Conservation (phyloP, 2,113 vertebrate species). For the Phycodurus eques region DNA sequence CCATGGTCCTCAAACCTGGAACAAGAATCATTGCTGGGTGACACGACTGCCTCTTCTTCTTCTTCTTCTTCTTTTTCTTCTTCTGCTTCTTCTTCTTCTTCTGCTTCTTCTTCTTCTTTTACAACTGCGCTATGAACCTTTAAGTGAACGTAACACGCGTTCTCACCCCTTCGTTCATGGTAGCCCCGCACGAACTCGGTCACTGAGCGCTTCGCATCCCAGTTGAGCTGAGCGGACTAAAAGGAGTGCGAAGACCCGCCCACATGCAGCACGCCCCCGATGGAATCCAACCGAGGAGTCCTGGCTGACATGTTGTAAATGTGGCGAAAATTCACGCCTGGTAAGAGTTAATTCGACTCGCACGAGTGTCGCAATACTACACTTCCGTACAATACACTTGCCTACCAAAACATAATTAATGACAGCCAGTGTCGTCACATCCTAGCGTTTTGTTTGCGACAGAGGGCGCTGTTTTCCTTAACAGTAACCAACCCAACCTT, state of each 20-base stretch:
- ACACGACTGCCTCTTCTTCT: not conserved
- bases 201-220: conserved; percentile 55
- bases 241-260: conserved; percentile 12
- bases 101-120: not conserved
- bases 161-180: conserved; percentile 15
- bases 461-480: not conserved
- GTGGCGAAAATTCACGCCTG: not conserved
- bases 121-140: not conserved
- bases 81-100: not conserved
- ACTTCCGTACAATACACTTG: not conserved
- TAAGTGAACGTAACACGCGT: not conserved
- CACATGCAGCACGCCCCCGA: not conserved
- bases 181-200: conserved; percentile 17
- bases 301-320: not conserved
- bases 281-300: not conserved
- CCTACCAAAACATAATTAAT: not conserved
- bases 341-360: not conserved
- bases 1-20: conserved; percentile 41
- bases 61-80: not conserved
- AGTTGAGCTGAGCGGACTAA: conserved; percentile 4
- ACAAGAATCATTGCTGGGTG: conserved; percentile 29
- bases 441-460: too few species aligned
- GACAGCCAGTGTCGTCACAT: not conserved
- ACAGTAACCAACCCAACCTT: not conserved
- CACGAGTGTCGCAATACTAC: too few species aligned